phyloP scores from a whole-genome alignment of 1,140 invertebrate species.

The Bombus sylvicola region DNA sequence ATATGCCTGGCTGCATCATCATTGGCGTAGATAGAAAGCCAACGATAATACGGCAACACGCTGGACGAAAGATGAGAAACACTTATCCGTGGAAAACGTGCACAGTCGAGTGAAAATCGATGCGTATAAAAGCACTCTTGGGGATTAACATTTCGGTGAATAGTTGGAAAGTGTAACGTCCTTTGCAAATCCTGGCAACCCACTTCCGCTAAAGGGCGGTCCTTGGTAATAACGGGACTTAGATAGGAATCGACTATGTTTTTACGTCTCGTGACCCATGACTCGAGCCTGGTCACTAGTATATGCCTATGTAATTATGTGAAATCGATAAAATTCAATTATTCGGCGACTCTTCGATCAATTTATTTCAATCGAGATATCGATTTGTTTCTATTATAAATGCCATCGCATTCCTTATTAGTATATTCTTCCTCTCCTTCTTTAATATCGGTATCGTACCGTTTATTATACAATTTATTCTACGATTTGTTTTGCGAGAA shows the following conservation, averaged over 20 bases:
- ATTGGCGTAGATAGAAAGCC: not conserved
- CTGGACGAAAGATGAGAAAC: not conserved
- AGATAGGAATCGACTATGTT: not conserved
- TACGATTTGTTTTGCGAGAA: not conserved
- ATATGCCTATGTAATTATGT: conserved; percentile 18
- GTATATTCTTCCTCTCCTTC: not conserved
- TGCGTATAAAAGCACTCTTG: conserved; percentile 15
- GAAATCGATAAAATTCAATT: conserved; percentile 64
- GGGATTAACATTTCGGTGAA: conserved; percentile 55
- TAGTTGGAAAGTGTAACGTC: conserved; percentile 33
- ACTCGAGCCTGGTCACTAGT: no score
- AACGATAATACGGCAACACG: not conserved
- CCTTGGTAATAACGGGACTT: conserved; percentile 1
- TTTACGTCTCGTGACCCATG: not conserved
- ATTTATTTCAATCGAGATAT: conserved; percentile 15
- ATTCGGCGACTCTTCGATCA: conserved; percentile 30
- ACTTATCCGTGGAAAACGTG: not conserved
- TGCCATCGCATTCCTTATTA: not conserved
- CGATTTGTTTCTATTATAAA: not conserved
- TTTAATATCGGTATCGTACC: not conserved
- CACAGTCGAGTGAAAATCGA: conserved; percentile 9
- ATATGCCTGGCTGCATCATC: not conserved
- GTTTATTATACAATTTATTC: not conserved
- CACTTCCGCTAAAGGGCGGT: conserved; percentile 28
- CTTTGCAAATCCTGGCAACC: conserved; percentile 24